Conservation (phyloP, 2,888 invertebrate species). For the Spodoptera picta region DNA sequence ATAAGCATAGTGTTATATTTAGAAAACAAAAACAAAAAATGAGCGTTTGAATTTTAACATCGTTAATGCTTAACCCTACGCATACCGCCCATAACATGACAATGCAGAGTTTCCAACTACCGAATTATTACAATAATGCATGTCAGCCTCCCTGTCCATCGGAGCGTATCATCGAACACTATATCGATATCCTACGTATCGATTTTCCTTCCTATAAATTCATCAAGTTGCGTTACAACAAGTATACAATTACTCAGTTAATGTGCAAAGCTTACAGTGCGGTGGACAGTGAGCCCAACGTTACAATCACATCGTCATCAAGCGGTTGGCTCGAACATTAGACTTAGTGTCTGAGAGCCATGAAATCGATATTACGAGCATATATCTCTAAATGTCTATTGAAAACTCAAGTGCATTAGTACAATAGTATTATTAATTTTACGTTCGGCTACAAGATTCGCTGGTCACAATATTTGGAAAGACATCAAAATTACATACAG, state of each 20-base stretch:
- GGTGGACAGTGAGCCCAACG: constrained; percentile 34
- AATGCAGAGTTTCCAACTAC: constrained; percentile 65
- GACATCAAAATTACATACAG: constrained; percentile 53
- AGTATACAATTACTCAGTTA: constrained; percentile 18
- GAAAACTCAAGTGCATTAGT: constrained; percentile 68
- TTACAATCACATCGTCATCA: constrained; percentile 50
- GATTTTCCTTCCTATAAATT: constrained; percentile 35
- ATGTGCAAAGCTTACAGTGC: constrained; percentile 7
- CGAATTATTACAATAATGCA: constrained; percentile 52
- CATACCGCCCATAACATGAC: constrained; percentile 57
- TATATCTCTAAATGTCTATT: constrained; percentile 57
- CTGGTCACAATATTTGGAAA: constrained; percentile 57
- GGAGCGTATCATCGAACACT: constrained; percentile 15
- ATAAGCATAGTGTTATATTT: constrained; percentile 67
- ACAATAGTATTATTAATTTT: constrained; percentile 53
- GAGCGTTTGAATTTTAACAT: constrained; percentile 72
- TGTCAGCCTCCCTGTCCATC: constrained; percentile 38
- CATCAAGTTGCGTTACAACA: constrained; percentile 31
- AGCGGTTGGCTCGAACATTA: constrained; percentile 51
- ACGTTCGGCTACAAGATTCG: constrained; percentile 53
- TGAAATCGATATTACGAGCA: constrained; percentile 50
- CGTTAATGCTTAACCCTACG: constrained; percentile 71
- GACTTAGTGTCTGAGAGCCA: constrained; percentile 48
- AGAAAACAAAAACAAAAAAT: constrained; percentile 64
- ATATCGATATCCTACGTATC: constrained; percentile 19